Base-by-base conservation (phyloP, 1,140 invertebrate genomes). In the Leptestheria dahalacensis region DNA sequence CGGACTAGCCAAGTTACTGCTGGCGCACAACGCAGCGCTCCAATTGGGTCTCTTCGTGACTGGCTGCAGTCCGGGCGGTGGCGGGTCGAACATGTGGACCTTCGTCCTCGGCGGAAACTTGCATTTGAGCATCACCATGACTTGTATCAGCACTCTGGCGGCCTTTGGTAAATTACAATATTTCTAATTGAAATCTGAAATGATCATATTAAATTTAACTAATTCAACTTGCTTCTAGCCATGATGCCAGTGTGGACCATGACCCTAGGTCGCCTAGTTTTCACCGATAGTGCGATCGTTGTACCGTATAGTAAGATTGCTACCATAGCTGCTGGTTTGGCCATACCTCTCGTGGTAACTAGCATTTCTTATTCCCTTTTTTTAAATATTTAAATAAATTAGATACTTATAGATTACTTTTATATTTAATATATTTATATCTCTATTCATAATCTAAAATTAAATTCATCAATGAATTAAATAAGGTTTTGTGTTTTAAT, bases 231-330 rank as follows among this genome's bases (percentile, higher is more conserved):
- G 68, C 67, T 61, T 76, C 4, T 71, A 91, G 89, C 75, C n/a
- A 86, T 94, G 74, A 93, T 98, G 79, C 93, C 93, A 0, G 69
- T 91, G 1, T 97, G 94, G 94, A 73, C 94, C 15, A 90, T 93
- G 67, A 89, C 90, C 0, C 76, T 97, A n/a, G 93, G 92, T 0
- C 78, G 77, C 63, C 74, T 82, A 20, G 82, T 95, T 18, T 88
- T 91, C 66, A 72, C 77, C 1, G 76, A 79, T 59, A 82, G 78
- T 0, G 73, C 82, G 52, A 76, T 92, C 2, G 72, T 69, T 24
- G 82, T 96, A 21, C 94, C 94, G 0, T 96, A 93, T 69, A 60
- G 63, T 0, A 83, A 83, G 24, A 91, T 97, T 55, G 79, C 82
- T 0, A 75, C 71, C 1, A 82, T 88, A 63, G 84, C 93, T 0